A percentile compares a stretch with the other conserved stretches of the same genome.
Evolutionary conservation across 2,888 invertebrate species (phyloP).

Genomic region (Leptopilina myrica): DNA sequence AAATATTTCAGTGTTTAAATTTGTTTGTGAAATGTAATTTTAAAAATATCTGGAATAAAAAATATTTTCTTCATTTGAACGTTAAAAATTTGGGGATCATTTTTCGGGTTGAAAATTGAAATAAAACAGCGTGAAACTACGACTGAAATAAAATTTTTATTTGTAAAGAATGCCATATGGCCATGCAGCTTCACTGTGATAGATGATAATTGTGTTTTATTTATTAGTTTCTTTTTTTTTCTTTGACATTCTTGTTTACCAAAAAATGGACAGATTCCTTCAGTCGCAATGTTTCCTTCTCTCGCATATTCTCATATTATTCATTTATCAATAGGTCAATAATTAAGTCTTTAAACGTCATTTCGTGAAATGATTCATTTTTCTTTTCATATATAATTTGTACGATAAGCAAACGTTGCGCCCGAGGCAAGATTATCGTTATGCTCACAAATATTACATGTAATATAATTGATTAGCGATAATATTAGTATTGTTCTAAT

Average conservation of each 20-base stretch:
- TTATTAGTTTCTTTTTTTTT: slow-evolving; percentile 51
- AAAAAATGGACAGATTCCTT: slow-evolving; percentile 68
- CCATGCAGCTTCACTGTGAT: slow-evolving; percentile 58
- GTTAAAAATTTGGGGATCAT: too few species aligned
- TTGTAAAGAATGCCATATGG: slow-evolving; percentile 60
- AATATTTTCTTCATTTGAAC: too few species aligned
- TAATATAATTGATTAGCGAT: slow-evolving; percentile 67
- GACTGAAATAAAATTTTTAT: slow-evolving; percentile 62
- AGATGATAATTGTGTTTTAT: slow-evolving; percentile 55
- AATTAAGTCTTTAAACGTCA: slow-evolving; percentile 23
- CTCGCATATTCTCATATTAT: slow-evolving; percentile 37
- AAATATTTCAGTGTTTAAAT: too few species aligned
- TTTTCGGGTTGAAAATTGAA: not conserved
- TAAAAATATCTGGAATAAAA: too few species aligned
- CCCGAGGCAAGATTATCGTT: slow-evolving; percentile 62
- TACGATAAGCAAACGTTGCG: slow-evolving; percentile 61
- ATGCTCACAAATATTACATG: slow-evolving; percentile 73
- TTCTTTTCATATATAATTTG: slow-evolving; percentile 34
- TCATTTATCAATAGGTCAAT: slow-evolving; percentile 3
- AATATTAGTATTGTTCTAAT: slow-evolving; percentile 74
- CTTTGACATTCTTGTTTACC: slow-evolving; percentile 62
- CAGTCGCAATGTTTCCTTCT: slow-evolving; percentile 60
- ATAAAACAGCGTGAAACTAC: not conserved
- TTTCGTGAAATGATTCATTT: slow-evolving; percentile 13
- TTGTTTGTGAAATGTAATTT: too few species aligned